Base-by-base conservation (phyloP, 2,888 invertebrate genomes). In the Lymantria dispar region DNA sequence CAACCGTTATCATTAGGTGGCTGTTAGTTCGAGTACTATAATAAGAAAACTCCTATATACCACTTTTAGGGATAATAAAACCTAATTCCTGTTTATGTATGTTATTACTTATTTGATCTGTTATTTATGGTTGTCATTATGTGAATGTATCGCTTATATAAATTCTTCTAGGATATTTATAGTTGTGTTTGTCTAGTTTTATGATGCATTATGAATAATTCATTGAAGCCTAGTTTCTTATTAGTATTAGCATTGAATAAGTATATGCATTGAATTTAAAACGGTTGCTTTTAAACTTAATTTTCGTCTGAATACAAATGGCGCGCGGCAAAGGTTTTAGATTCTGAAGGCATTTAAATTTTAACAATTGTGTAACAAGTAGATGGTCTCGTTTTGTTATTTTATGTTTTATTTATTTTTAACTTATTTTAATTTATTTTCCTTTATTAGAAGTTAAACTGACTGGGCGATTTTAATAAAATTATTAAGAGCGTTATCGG, bases 201-300 rank as follows among this genome's bases (percentile, higher is more conserved):
- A 54, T 56, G 45, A 46, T 52, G 44, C 48, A 57, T 31, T 46
- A 54, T 69, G 70, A 62, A 69, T 66, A 69, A 66, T 54, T 44
- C 54, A 65, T 56, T 48, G 44, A 41, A 47, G 38, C 44, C 49
- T 51, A 59, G 54, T 57, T 52, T 54, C 48, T 47, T 48, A 69
- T 69, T 66, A 69, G 51, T 33, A 33, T 33, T 33, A 33, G 33
- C 62, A 64, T 65, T 55, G 47, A 68, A 65, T 62, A 52, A 49
- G 49, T 46, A 41, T 58, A 55, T 58, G 56, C 42, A 14, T 41
- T 36, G 66, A 65, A 65, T 65, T 55, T 62, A 44, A 62, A 65
- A 55, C 15, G 29, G 41, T 45, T 58, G 39, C 15, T 53, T 38
- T 38, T 54, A 40, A 55, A 50, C 48, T 50, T 50, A 43, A 42